These are phyloP conservation scores for Hirtodrosophila trivittata DNA, from an alignment of 2,888 invertebrate genomes.

Conservation along the genomic window DNA sequence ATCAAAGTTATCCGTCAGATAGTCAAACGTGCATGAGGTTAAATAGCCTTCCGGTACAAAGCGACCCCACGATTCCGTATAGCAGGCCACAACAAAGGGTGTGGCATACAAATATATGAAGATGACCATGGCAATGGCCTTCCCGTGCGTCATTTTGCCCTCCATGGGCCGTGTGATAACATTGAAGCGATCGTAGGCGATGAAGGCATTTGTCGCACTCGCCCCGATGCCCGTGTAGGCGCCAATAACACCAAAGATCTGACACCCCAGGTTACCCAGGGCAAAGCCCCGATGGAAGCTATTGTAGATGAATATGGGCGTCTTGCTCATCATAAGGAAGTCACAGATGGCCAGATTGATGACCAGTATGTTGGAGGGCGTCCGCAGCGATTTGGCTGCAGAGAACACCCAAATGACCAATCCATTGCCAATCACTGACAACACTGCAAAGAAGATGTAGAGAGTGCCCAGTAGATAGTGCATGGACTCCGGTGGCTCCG, in stretches of 20 bases:
- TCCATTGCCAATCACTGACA: conserved; percentile 91
- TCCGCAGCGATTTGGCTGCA: conserved; percentile 82
- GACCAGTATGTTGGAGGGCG: conserved; percentile 92
- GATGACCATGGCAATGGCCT: conserved; percentile 90
- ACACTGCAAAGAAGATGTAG: conserved; percentile 89
- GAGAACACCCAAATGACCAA: conserved; percentile 93
- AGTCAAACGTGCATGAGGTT: conserved; percentile 93
- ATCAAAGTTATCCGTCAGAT: conserved; percentile 90
- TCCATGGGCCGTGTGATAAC: conserved; percentile 93
- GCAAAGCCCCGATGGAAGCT: conserved; percentile 92
- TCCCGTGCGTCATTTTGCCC: conserved; percentile 91
- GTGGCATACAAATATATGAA: conserved; percentile 90
- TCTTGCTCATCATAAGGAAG: conserved; percentile 94
- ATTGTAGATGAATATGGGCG: conserved; percentile 88
- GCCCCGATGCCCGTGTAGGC: conserved; percentile 92
- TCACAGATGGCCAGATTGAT: conserved; percentile 92
- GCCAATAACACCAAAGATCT: conserved; percentile 90
- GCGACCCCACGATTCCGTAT: conserved; percentile 93
- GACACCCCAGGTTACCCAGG: conserved; percentile 89
- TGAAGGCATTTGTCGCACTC: conserved; percentile 91
- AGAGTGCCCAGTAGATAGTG: conserved; percentile 91
- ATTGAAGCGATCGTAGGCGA: conserved; percentile 91
- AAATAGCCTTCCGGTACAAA: conserved; percentile 95
- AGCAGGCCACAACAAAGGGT: conserved; percentile 92
- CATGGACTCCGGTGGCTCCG: conserved; percentile 91